Evolutionary conservation across 2,797 vertebrate genomes (phyloP).

Genomic region (Chaunax sp.): DNA sequence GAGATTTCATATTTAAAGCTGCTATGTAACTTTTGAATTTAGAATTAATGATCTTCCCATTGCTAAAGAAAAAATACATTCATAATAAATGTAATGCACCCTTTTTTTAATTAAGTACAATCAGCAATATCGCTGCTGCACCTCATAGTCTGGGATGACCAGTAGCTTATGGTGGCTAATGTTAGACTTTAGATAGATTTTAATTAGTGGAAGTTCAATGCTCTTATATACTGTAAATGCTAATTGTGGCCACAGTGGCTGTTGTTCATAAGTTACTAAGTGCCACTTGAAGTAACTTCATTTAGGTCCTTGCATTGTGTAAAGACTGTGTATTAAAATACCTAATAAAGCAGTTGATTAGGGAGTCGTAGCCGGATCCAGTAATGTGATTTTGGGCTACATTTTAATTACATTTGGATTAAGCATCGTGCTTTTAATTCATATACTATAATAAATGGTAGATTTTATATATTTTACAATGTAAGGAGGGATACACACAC

Average conservation of each 20-base stretch:
- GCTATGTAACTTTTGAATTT: too few species aligned
- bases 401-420: conserved; percentile 2
- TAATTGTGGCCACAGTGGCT: background rate
- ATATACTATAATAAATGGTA: background rate
- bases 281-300: background rate
- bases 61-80: too few species aligned
- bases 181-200: too few species aligned
- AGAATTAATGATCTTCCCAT: too few species aligned
- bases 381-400: background rate
- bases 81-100: too few species aligned
- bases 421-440: background rate
- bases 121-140: too few species aligned
- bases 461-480: background rate
- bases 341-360: background rate
- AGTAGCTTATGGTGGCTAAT: too few species aligned
- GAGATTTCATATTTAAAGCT: too few species aligned
- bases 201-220: too few species aligned
- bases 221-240: background rate
- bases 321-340: conserved; percentile 3
- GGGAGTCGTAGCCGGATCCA: background rate
- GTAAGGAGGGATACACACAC: background rate
- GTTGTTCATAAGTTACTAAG: background rate
- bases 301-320: background rate
- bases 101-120: too few species aligned
- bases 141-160: too few species aligned